Evolutionary conservation across 2,113 vertebrate species (phyloP).

Genomic region (Platysternon megacephalum): DNA sequence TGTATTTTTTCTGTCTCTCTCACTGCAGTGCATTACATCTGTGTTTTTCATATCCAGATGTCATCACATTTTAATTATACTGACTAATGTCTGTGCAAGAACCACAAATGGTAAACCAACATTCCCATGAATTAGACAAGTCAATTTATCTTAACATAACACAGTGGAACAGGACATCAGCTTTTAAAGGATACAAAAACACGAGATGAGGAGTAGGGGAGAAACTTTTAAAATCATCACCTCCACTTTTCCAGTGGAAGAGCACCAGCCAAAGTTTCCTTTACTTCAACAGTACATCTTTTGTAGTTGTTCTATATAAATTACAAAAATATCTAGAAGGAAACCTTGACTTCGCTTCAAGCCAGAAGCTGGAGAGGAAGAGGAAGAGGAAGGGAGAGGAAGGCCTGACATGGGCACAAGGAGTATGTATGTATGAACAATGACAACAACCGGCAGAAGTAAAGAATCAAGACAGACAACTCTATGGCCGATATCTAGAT

Average conservation of each 20-base stretch:
- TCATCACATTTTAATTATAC: slow-evolving; percentile 60
- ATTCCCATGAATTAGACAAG: slow-evolving; percentile 39
- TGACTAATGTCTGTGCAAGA: slow-evolving; percentile 38
- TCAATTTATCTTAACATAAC: slow-evolving; percentile 46
- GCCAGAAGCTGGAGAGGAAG: not conserved
- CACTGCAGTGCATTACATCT: slow-evolving; percentile 36
- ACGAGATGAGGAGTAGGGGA: not conserved
- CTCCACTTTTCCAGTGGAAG: not conserved
- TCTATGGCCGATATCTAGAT: not conserved
- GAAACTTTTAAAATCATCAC: not conserved
- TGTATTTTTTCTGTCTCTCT: not conserved
- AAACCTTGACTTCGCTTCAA: not conserved
- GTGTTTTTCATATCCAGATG: slow-evolving; percentile 50
- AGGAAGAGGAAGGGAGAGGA: not conserved
- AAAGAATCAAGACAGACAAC: not conserved
- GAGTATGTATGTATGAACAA: not conserved
- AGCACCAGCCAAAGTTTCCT: not conserved
- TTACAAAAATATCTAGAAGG: not conserved
- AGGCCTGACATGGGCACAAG: not conserved
- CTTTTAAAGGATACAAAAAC: not conserved
- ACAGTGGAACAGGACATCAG: not conserved
- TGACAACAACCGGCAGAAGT: not conserved
- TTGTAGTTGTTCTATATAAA: not conserved
- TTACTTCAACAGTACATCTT: not conserved
- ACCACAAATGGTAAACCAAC: slow-evolving; percentile 42